Percentiles rank a stretch among this genome's conserved stretches.
phyloP scores from a whole-genome alignment of 1,140 invertebrate species.

The Rhynchophorus ferrugineus region DNA sequence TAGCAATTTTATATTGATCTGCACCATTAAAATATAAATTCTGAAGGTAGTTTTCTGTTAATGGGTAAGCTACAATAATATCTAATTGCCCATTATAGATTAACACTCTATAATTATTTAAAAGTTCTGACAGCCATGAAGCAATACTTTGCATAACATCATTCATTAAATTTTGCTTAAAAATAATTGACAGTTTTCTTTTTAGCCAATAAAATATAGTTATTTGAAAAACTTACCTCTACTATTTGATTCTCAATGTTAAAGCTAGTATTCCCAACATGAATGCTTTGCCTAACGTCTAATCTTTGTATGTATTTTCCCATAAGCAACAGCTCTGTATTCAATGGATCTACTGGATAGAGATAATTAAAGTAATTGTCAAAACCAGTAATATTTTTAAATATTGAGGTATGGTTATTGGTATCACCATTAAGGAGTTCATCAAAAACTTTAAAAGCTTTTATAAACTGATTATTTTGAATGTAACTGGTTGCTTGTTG shows the following conservation, averaged over 20 bases:
- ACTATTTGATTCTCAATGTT: constrained; percentile 27
- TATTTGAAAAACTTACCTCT: constrained; percentile 6
- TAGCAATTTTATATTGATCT: constrained; percentile 53
- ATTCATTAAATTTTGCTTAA: constrained; percentile 54
- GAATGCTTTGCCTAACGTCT: constrained; percentile 46
- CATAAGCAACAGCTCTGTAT: constrained; percentile 36
- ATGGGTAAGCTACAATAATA: constrained; percentile 73
- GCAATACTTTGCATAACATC: constrained; percentile 82
- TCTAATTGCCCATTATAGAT: constrained; percentile 81
- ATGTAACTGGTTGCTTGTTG: constrained; percentile 49
- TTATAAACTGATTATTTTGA: constrained; percentile 48
- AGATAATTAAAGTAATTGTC: constrained; percentile 64
- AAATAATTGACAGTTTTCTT: not conserved
- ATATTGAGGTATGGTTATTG: constrained; percentile 45
- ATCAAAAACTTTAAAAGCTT: constrained; percentile 62
- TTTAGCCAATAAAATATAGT: too few relatives aligned
- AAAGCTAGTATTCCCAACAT: constrained; percentile 45
- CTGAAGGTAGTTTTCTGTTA: constrained; percentile 62
- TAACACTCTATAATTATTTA: constrained; percentile 56
- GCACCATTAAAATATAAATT: constrained; percentile 57
- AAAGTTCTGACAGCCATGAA: constrained; percentile 63
- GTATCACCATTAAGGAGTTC: constrained; percentile 55
- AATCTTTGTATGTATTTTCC: constrained; percentile 50
- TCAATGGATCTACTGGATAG: constrained; percentile 40
- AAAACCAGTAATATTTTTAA: constrained; percentile 60